Conservation (phyloP, 2,888 invertebrate genomes). For the Spodoptera picta region DNA sequence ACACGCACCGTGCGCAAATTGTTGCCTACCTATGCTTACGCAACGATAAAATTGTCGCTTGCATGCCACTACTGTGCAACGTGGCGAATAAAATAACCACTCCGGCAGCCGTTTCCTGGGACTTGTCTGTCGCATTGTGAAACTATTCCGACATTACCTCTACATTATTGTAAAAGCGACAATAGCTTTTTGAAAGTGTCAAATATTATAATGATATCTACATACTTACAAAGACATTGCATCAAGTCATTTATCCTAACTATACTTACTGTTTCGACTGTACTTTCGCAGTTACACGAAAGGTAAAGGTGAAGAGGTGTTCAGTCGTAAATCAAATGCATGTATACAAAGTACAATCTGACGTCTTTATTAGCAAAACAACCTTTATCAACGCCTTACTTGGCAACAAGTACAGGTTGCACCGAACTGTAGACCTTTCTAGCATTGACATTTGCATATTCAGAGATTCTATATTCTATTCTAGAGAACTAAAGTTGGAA, state of each 20-base stretch:
- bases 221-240: no score
- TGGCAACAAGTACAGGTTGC: constrained; percentile 6
- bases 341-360: constrained; percentile 23
- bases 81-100: constrained; percentile 64
- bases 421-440: background rate
- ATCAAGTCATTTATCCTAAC: no score
- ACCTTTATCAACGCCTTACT: constrained; percentile 17
- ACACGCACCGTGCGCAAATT: constrained; percentile 85
- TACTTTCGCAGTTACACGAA: constrained; percentile 10
- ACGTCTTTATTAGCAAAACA: constrained; percentile 27
- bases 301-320: constrained; percentile 33
- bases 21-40: constrained; percentile 74
- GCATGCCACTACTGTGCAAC: constrained; percentile 63
- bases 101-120: constrained; percentile 65
- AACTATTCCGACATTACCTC: constrained; percentile 61
- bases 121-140: constrained; percentile 63
- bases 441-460: no score
- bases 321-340: constrained; percentile 31
- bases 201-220: constrained; percentile 30
- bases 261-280: background rate
- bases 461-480: no score
- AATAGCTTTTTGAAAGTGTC: constrained; percentile 45
- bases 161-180: constrained; percentile 58
- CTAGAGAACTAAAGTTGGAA: no score
- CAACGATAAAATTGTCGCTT: constrained; percentile 81